Base-by-base conservation (phyloP, 2,797 vertebrate genomes). In the Gastrophryne carolinensis region DNA sequence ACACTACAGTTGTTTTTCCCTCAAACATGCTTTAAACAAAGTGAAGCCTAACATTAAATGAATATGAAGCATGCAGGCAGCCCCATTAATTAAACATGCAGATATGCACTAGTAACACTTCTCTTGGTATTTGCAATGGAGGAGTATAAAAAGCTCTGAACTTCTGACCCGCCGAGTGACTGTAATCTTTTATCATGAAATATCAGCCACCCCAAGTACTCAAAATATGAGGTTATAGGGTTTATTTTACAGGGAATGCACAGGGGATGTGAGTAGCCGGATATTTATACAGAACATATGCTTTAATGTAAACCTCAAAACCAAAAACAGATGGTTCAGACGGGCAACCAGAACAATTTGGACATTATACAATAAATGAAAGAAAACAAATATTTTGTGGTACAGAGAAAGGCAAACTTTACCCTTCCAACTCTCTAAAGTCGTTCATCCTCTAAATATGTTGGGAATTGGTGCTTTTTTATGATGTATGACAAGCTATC, bases 121-220 rank as follows among this genome's bases (percentile, higher is more conserved):
- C 73, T 69, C 73, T 64, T 54, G 66, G 67, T 49, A 70, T 62
- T 56, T 77, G 66, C 21, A 15, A 47, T 64, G 74, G 27, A 49
- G 21, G 49, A 54, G 50, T 56, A 70, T 71, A 47, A 71, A 77
- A 71, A 64, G 74, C 74, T 27, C 34, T 77, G 74, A 77, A 77
- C 74, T 77, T 71, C 34, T 77, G 74, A 77, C 74, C 74, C 32
- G 47, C 39, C 19, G 34, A 27, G 11, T 19, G 58, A 75, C n/a
- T 50, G 19, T 66, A 66, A 74, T 74, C 63, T 60, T 67, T 53
- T 37, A 52, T 74, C 62, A 58, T 57, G 54, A 67, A 67, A 67
- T 39, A 75, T 75, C 52, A 58, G 10, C 8, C 29, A 50, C 58
- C 52, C 62, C 30, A 13, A 15, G 19, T 60, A 49, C 11, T 52